Conservation (phyloP, 1,140 invertebrate species). For the Mya arenaria region DNA sequence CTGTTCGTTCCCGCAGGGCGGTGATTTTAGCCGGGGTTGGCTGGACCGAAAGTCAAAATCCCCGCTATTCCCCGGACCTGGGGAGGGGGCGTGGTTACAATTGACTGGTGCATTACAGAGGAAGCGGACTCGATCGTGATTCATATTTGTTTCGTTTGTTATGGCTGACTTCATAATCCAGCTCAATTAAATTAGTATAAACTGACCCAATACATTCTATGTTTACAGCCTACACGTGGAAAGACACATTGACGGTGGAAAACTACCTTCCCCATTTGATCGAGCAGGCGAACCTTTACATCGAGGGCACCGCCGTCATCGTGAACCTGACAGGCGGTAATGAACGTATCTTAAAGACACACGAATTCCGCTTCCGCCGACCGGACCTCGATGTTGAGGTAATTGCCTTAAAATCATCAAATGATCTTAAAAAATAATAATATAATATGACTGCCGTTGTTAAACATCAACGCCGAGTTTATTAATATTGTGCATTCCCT, state of each 20-base stretch:
- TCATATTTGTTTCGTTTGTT: not conserved
- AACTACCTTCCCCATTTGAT: not conserved
- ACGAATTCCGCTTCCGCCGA: not conserved
- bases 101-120: not conserved
- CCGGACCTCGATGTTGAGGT: slow-evolving; percentile 32
- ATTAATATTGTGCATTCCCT: too few species aligned
- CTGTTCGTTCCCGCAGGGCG: too few species aligned
- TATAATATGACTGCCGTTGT: too few species aligned
- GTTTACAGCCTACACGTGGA: not conserved
- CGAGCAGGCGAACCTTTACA: not conserved
- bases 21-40: not conserved
- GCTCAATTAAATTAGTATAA: not conserved
- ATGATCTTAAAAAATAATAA: too few species aligned
- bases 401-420: too few species aligned
- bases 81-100: not conserved
- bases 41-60: not conserved
- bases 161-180: not conserved
- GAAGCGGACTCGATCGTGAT: not conserved
- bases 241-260: not conserved
- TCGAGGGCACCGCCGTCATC: not conserved
- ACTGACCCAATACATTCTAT: not conserved
- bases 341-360: not conserved
- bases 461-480: too few species aligned
- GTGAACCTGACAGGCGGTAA: not conserved
- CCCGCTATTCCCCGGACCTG: not conserved